These are phyloP conservation scores for Parnassius mnemosyne DNA, from an alignment of 2,888 invertebrate species.

Conservation along the genomic window DNA sequence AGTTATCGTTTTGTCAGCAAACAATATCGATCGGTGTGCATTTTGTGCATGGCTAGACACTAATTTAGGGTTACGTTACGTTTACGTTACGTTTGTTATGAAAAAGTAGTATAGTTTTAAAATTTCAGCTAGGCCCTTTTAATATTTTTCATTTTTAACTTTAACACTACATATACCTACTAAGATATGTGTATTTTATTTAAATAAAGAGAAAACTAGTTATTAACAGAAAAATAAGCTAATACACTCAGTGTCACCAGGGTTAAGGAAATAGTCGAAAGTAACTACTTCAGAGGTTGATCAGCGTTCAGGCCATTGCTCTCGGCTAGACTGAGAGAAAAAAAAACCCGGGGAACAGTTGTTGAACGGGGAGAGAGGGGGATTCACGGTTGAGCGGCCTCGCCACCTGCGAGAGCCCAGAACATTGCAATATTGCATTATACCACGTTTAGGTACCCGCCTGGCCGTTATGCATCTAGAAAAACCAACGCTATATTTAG, in stretches of 20 bases:
- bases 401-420: constrained; percentile 60
- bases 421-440: constrained; percentile 43
- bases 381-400: constrained; percentile 72
- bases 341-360: constrained; percentile 72
- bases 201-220: too few relatives aligned
- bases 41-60: constrained; percentile 4
- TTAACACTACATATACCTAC: neutral
- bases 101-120: constrained; percentile 22
- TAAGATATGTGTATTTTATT: too few relatives aligned
- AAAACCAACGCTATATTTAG: constrained; percentile 24
- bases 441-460: constrained; percentile 19
- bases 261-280: constrained; percentile 23
- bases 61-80: constrained; percentile 18
- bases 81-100: constrained; percentile 36
- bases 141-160: neutral
- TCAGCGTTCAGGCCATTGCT: constrained; percentile 57
- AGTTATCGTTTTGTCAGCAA: constrained; percentile 65
- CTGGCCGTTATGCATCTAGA: constrained; percentile 26
- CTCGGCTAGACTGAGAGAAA: constrained; percentile 51
- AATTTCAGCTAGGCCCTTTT: too few relatives aligned
- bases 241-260: constrained; percentile 34
- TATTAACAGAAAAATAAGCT: neutral
- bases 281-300: constrained; percentile 30
- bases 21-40: constrained; percentile 63
- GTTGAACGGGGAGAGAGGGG: constrained; percentile 52